Conservation (phyloP, 2,113 vertebrate species). For the Poecilia latipinna region DNA sequence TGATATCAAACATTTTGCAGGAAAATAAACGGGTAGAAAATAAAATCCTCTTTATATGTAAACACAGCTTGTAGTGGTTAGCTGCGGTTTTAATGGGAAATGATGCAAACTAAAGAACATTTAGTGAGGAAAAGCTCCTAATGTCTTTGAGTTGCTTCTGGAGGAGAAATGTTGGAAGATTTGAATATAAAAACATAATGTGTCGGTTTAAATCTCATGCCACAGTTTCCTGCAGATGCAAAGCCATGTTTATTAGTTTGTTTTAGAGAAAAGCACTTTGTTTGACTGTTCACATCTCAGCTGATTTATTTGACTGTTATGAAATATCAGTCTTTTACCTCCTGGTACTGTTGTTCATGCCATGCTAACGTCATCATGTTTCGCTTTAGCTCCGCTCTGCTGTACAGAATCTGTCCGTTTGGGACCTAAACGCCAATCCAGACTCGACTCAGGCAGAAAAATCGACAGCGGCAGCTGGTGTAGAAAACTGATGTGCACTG, state of each 20-base stretch:
- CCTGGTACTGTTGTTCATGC: constrained; percentile 10
- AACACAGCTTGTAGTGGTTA: constrained; percentile 4
- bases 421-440: neutral
- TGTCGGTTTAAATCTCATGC: constrained; percentile 19
- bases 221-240: constrained; percentile 33
- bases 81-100: constrained; percentile 13
- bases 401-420: constrained; percentile 1
- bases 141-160: neutral
- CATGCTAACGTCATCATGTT: neutral
- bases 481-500: constrained; percentile 3
- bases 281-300: constrained; percentile 5
- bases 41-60: constrained; percentile 11
- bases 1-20: constrained; percentile 6
- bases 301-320: constrained; percentile 14
- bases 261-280: constrained; percentile 25
- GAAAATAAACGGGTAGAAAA: constrained; percentile 22
- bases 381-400: neutral
- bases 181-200: constrained; percentile 14
- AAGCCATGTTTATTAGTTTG: constrained; percentile 46
- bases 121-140: neutral
- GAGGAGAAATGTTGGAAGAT: constrained; percentile 11
- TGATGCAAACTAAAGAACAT: neutral
- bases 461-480: neutral
- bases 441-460: neutral
- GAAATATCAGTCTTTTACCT: constrained; percentile 8